Conservation (phyloP, 1,140 invertebrate genomes). For the Sarcophaga bullata region DNA sequence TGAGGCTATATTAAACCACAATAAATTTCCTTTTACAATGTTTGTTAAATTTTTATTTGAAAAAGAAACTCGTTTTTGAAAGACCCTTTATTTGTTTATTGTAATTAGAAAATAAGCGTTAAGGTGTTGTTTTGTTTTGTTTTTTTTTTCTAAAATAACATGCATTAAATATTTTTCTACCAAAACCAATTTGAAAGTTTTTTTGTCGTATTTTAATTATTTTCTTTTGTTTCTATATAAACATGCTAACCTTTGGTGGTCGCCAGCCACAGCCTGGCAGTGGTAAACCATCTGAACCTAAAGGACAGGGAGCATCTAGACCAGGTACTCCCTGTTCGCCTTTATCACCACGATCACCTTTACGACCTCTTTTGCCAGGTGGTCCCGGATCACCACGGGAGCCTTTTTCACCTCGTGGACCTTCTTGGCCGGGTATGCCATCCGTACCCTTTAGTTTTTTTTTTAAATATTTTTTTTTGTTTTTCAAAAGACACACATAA, state of each 20-base stretch:
- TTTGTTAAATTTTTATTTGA: no score
- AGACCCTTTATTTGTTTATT: no score
- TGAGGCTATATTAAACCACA: no score
- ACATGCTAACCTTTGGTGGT: conserved; percentile 78
- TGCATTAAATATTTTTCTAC: not conserved
- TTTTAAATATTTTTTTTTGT: conserved; percentile 42
- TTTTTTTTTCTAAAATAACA: not conserved
- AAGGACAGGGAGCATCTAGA: conserved; percentile 95
- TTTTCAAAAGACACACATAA: conserved; percentile 42
- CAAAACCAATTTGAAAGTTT: conserved; percentile 14
- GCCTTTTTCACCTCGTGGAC: conserved; percentile 83
- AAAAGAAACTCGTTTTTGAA: no score
- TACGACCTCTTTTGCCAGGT: conserved; percentile 86
- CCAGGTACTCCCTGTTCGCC: conserved; percentile 93
- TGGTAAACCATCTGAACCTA: conserved; percentile 92
- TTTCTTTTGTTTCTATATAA: conserved; percentile 45
- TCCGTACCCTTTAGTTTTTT: conserved; percentile 80
- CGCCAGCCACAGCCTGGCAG: conserved; percentile 94
- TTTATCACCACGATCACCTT: conserved; percentile 90
- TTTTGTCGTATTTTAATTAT: no score
- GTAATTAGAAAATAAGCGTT: not conserved
- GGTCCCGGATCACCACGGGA: conserved; percentile 86
- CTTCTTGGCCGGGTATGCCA: conserved; percentile 90
- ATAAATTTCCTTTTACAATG: no score
- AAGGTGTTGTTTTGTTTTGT: not conserved